phyloP scores from a whole-genome alignment of 2,113 vertebrate species.

The Telmatochromis bifrenatus region DNA sequence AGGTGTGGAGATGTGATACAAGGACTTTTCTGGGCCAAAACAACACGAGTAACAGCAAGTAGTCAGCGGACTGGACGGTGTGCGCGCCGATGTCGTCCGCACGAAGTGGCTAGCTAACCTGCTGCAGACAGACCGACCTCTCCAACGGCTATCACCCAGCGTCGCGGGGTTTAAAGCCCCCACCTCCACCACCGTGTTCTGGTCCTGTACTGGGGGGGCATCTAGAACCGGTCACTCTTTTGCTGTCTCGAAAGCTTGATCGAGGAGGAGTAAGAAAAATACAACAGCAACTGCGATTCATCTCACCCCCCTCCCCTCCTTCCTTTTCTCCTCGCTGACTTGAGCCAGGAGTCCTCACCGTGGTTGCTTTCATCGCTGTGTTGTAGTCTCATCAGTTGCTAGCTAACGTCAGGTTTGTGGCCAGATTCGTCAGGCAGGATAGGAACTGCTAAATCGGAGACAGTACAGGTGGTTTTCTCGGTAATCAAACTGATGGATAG shows the following conservation, averaged over 20 bases:
- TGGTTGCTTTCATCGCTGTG: slow-evolving; percentile 9
- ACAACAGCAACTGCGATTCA: background rate
- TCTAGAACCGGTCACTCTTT: background rate
- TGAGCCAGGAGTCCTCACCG: slow-evolving; percentile 21
- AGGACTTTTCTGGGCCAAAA: slow-evolving; percentile 34
- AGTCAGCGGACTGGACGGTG: slow-evolving; percentile 16
- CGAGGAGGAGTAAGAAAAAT: background rate
- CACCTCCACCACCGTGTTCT: background rate
- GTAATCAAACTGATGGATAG: background rate
- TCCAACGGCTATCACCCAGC: slow-evolving; percentile 14
- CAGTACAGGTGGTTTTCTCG: background rate
- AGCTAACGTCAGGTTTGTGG: slow-evolving; percentile 34
- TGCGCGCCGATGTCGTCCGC: slow-evolving; percentile 35
- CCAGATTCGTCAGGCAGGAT: background rate
- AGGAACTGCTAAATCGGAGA: background rate
- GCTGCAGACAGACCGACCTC: slow-evolving; percentile 52
- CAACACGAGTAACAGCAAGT: background rate
- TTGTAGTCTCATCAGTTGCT: slow-evolving; percentile 33
- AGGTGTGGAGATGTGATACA: slow-evolving; percentile 23
- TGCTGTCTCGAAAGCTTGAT: background rate
- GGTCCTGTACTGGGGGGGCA: background rate
- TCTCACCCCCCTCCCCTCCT: background rate
- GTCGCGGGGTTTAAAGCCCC: background rate
- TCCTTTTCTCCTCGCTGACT: background rate
- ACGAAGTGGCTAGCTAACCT: slow-evolving; percentile 68